These are phyloP conservation scores for Amblyopsis hoosieri DNA, from an alignment of 2,797 vertebrate genomes.

Conservation along the genomic window DNA sequence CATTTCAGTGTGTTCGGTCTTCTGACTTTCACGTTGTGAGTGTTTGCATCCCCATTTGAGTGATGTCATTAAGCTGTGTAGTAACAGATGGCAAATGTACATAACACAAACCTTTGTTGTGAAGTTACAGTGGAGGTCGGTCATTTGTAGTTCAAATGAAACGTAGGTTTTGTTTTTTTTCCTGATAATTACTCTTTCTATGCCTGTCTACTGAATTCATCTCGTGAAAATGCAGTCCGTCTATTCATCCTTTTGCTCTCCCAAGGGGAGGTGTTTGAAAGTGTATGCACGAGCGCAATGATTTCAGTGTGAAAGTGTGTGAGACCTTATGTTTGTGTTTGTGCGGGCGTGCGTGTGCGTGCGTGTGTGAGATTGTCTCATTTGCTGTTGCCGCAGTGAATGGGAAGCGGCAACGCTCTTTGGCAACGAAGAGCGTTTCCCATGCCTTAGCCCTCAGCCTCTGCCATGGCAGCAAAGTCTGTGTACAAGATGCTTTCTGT, in stretches of 20 bases:
- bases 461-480: slow-evolving; percentile 86
- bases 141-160: slow-evolving; percentile 68
- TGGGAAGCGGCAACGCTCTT: slow-evolving; percentile 88
- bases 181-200: slow-evolving; percentile 66
- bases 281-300: slow-evolving; percentile 47
- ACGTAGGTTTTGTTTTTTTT: slow-evolving; percentile 61
- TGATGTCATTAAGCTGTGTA: slow-evolving; percentile 69
- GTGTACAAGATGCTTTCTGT: slow-evolving; percentile 87
- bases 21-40: slow-evolving; percentile 67
- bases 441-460: slow-evolving; percentile 88
- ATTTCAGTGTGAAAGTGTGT: slow-evolving; percentile 52
- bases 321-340: slow-evolving; percentile 38
- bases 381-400: slow-evolving; percentile 75
- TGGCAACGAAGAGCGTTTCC: slow-evolving; percentile 92
- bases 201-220: slow-evolving; percentile 70
- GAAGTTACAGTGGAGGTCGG: slow-evolving; percentile 58
- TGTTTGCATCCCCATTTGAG: slow-evolving; percentile 73
- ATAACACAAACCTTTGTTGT: slow-evolving; percentile 76
- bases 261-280: slow-evolving; percentile 39
- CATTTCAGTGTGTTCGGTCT: slow-evolving; percentile 55
- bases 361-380: slow-evolving; percentile 45
- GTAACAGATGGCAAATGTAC: slow-evolving; percentile 75
- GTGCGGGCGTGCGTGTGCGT: slow-evolving; percentile 34
- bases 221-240: slow-evolving; percentile 68
- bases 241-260: slow-evolving; percentile 50